These are phyloP conservation scores for Tympanuchus pallidicinctus DNA, from an alignment of 2,113 vertebrate genomes.

Conservation along the genomic window DNA sequence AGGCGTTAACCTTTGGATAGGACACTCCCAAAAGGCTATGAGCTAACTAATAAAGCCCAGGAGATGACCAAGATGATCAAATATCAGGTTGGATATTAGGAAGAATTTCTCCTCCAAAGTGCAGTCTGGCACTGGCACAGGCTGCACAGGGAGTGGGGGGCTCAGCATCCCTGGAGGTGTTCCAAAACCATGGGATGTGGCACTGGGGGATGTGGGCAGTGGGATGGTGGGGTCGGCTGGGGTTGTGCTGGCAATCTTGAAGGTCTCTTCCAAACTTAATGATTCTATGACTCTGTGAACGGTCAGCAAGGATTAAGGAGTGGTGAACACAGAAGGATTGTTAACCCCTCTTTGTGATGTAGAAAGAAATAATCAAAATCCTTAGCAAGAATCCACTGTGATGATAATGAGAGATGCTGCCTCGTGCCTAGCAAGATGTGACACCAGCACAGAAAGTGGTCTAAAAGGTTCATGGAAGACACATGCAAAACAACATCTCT, in stretches of 20 bases:
- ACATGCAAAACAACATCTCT: fast-evolving
- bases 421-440: neutral
- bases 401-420: neutral
- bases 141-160: no score
- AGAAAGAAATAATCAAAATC: neutral
- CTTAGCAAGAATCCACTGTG: neutral
- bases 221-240: no score
- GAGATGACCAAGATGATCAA: neutral
- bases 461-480: neutral
- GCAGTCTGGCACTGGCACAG: no score
- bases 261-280: no score
- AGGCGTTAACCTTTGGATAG: neutral
- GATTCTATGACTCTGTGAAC: no score
- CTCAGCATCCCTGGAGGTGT: no score
- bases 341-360: neutral
- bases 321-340: neutral
- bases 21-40: fast-evolving
- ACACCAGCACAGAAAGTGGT: neutral
- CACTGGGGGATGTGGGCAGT: no score
- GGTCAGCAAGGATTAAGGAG: neutral
- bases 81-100: no score
- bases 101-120: no score
- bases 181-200: no score
- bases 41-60: neutral
- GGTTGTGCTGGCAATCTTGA: no score